Base-by-base conservation (phyloP, 2,113 vertebrate genomes). In the Carassius gibelio region DNA sequence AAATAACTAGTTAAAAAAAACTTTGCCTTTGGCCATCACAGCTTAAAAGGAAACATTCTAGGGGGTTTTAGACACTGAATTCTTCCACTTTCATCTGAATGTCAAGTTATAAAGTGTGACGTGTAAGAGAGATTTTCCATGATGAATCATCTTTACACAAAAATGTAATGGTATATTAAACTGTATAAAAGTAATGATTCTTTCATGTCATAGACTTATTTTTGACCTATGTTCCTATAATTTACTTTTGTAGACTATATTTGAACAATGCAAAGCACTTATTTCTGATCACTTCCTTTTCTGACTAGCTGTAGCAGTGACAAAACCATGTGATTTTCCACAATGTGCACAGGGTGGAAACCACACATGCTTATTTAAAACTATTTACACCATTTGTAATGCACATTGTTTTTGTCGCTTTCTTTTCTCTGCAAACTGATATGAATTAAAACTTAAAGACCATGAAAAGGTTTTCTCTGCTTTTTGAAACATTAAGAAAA, bases 81-180 rank as follows among this genome's bases (percentile, higher is more conserved):
- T 64, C 13, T 30, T n/a, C 78, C 59, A 48, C 13, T 6, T 48
- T 42, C 21, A 80, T 19, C 23, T 48, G 2, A 64, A 7, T 19
- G 38, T 48, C 38, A 80, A 48, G 14, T 26, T 59, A 23, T n/a
- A 21, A 42, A 42, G 2, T 11, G 11, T 11, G 30, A 30, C 30
- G 10, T 64, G 57, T 15, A n/a, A 78, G 19, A 3, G 4, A 76
- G 15, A 7, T 77, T 76, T 57, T 34, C 76, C 17, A 38, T 78
- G 5, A 61, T 78, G 21, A 79, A 23, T 79, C 57, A 42, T 79
- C 34, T 79, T 79, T 36, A 38, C 55, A 78, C 21, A 38, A 21
- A 61, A 0, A 78, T 23, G 8, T 34, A 77, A 57, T 4, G 19
- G 15, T 3, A 36, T 59, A 36, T 77, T 57, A 26, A 59, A 64